phyloP scores from a whole-genome alignment of 2,888 invertebrate genomes.

The Hyposoter dolosus region DNA sequence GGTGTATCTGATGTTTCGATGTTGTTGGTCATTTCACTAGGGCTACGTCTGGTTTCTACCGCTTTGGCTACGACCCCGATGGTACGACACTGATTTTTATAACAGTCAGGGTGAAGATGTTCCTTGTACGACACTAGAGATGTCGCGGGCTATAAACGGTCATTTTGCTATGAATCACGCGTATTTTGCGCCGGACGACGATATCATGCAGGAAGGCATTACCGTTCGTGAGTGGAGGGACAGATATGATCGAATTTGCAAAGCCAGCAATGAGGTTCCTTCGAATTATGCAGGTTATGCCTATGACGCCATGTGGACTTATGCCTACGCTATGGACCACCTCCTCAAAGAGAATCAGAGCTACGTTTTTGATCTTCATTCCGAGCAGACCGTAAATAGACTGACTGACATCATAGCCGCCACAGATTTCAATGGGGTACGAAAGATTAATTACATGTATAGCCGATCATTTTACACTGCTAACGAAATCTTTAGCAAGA shows the following conservation, averaged over 20 bases:
- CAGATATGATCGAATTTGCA: slow-evolving; percentile 82
- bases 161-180: slow-evolving; percentile 90
- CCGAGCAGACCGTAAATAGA: slow-evolving; percentile 86
- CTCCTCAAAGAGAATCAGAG: slow-evolving; percentile 88
- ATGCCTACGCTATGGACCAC: slow-evolving; percentile 89
- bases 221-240: slow-evolving; percentile 88
- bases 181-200: slow-evolving; percentile 88
- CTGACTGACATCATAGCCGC: slow-evolving; percentile 88
- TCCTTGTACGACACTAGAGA: slow-evolving; percentile 88
- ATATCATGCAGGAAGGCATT: slow-evolving; percentile 88
- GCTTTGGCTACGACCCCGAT: slow-evolving; percentile 88
- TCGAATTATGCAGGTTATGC: slow-evolving; percentile 91
- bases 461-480: background rate
- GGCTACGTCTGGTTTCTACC: slow-evolving; percentile 96
- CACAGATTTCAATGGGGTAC: slow-evolving; percentile 90
- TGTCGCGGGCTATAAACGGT: slow-evolving; percentile 90
- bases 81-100: slow-evolving; percentile 87
- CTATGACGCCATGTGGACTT: slow-evolving; percentile 94
- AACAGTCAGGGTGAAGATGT: slow-evolving; percentile 84
- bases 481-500: background rate
- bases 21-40: slow-evolving; percentile 78
- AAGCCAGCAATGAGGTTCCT: slow-evolving; percentile 75
- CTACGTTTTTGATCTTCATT: slow-evolving; percentile 86
- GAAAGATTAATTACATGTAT: background rate
- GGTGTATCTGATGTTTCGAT: background rate